These are phyloP conservation scores for Conomelus anceps DNA, from an alignment of 2,888 invertebrate species.

Conservation along the genomic window DNA sequence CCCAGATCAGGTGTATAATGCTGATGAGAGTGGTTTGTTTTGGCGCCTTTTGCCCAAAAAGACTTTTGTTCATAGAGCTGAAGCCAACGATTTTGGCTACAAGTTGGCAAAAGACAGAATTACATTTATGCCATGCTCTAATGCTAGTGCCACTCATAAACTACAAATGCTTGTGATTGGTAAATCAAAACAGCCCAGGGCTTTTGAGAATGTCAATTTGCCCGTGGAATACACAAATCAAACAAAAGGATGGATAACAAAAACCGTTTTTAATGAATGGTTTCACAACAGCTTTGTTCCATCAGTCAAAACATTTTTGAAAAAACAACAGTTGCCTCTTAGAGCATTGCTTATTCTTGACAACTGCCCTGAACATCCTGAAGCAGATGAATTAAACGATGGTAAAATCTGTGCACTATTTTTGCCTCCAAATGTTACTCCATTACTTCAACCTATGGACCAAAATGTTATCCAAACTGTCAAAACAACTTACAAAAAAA, in stretches of 20 bases:
- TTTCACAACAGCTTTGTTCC: slow-evolving; percentile 17
- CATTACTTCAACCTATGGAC: slow-evolving; percentile 19
- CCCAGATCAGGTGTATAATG: too few species aligned
- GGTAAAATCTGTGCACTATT: not conserved
- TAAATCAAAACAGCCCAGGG: slow-evolving; percentile 16
- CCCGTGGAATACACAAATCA: slow-evolving; percentile 34
- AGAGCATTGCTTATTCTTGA: slow-evolving; percentile 19
- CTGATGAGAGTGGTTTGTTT: too few species aligned
- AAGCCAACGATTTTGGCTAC: slow-evolving; percentile 33
- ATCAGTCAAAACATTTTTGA: slow-evolving; percentile 13
- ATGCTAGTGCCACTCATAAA: slow-evolving; percentile 36
- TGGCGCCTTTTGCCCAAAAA: slow-evolving; percentile 10
- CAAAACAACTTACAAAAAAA: slow-evolving; percentile 20
- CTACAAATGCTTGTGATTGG: slow-evolving; percentile 32
- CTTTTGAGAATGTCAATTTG: slow-evolving; percentile 34
- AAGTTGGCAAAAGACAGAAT: slow-evolving; percentile 34
- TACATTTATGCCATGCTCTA: slow-evolving; percentile 37
- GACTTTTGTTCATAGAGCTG: slow-evolving; percentile 33
- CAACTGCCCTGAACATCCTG: slow-evolving; percentile 15
- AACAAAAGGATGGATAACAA: slow-evolving; percentile 16
- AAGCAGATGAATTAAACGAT: not conserved
- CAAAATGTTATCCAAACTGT: slow-evolving; percentile 17
- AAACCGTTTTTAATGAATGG: slow-evolving; percentile 17
- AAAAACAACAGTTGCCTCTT: not conserved
- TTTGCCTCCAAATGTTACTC: slow-evolving; percentile 13